Percentiles rank a stretch among this genome's conserved stretches.
Conservation (phyloP, 2,797 vertebrate species). For the Buphagus erythrorhynchus region DNA sequence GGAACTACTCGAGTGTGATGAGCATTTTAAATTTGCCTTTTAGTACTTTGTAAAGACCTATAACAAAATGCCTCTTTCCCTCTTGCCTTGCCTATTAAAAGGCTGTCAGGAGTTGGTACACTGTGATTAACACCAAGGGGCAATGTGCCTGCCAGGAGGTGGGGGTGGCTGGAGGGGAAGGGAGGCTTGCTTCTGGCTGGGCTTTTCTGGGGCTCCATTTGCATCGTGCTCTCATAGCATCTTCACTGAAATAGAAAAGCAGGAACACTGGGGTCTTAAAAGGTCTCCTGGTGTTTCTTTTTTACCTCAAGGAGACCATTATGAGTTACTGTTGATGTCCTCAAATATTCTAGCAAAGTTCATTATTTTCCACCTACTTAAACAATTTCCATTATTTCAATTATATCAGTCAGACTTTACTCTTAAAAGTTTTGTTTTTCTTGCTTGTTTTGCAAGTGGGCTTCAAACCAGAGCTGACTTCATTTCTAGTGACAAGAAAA, state of each 20-base stretch:
- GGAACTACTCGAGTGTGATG: conserved; percentile 44
- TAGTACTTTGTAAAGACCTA: conserved; percentile 37
- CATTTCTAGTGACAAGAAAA: neutral
- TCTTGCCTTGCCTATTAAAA: neutral
- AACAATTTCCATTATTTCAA: neutral
- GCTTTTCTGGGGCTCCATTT: neutral
- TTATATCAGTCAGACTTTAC: neutral
- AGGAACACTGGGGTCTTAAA: conserved; percentile 31
- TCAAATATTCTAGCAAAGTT: neutral
- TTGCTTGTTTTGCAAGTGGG: neutral
- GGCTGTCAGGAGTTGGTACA: neutral
- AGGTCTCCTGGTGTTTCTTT: conserved; percentile 21
- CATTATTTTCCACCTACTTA: neutral
- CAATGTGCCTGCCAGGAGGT: neutral
- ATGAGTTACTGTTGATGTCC: neutral
- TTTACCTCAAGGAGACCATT: neutral
- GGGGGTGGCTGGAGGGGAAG: neutral
- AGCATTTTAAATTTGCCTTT: conserved; percentile 59
- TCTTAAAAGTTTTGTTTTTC: neutral
- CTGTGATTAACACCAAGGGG: neutral
- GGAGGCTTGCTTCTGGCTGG: neutral
- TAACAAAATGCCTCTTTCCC: neutral
- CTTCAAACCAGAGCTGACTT: neutral
- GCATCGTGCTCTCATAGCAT: neutral
- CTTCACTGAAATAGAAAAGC: conserved; percentile 4